A percentile compares a stretch with the other conserved stretches of the same genome.
phyloP scores from a whole-genome alignment of 2,888 invertebrate genomes.

The Branchellion lobata region DNA sequence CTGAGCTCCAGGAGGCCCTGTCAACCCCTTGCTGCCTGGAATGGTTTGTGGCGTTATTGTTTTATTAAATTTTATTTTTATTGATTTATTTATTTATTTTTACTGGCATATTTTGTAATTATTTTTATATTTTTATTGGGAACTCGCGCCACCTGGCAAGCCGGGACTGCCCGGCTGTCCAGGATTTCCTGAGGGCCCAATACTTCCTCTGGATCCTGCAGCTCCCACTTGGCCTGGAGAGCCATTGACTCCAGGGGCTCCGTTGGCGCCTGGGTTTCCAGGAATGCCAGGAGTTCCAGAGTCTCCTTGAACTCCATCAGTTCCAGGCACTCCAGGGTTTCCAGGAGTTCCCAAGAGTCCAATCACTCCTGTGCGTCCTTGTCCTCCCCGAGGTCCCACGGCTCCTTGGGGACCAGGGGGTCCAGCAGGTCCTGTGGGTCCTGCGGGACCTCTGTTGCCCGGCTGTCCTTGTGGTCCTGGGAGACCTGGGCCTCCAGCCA shows the following conservation, averaged over 20 bases:
- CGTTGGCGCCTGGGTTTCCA: not conserved
- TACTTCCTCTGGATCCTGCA: conserved; percentile 12
- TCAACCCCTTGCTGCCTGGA: not conserved
- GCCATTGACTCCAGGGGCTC: conserved; percentile 30
- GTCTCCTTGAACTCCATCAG: not conserved
- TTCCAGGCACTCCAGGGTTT: conserved; percentile 10
- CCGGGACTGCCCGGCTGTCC: too few relatives aligned
- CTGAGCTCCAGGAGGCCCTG: conserved; percentile 43
- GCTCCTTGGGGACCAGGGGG: conserved; percentile 61
- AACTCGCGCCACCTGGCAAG: too few relatives aligned
- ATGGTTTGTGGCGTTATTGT: too few relatives aligned
- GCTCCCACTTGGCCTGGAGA: conserved; percentile 19
- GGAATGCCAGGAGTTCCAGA: not conserved
- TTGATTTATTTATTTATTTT: too few relatives aligned
- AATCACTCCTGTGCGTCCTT: conserved; percentile 37
- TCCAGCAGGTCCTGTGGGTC: conserved; percentile 23
- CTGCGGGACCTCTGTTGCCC: not conserved
- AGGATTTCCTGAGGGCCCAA: conserved; percentile 13
- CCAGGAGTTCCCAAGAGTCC: conserved; percentile 26
- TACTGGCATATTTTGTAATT: too few relatives aligned
- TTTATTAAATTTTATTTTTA: too few relatives aligned
- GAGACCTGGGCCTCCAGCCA: conserved; percentile 40
- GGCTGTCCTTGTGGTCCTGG: conserved; percentile 5
- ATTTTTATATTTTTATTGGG: too few relatives aligned
- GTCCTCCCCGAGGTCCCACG: conserved; percentile 63